Evolutionary conservation across 2,113 vertebrate species (phyloP).

Genomic region (Genyomyrus donnyi): DNA sequence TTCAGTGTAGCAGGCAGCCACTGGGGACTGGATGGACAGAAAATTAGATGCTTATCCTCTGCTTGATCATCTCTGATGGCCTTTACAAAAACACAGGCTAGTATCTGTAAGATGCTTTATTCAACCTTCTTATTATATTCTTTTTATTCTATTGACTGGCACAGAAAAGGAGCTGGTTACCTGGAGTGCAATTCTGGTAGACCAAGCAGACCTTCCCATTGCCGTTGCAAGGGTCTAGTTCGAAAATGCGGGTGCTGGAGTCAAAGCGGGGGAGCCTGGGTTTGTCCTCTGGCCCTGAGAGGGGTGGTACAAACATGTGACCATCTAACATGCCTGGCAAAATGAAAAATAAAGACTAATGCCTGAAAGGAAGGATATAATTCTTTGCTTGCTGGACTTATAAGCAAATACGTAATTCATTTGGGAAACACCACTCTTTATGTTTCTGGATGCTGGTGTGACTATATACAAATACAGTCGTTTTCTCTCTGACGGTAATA

Average conservation of each 20-base stretch:
- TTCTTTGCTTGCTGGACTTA: not conserved
- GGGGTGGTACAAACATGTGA: conserved; percentile 13
- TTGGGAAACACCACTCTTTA: not conserved
- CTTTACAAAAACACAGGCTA: not conserved
- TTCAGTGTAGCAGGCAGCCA: not conserved
- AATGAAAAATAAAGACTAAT: not conserved
- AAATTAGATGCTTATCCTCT: not conserved
- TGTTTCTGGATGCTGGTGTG: not conserved
- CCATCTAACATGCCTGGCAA: not conserved
- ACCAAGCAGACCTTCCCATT: conserved; percentile 91
- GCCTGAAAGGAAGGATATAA: not conserved
- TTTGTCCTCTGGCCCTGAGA: conserved; percentile 42
- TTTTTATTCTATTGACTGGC: not conserved
- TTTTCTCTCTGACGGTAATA: not conserved
- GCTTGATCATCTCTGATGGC: not conserved
- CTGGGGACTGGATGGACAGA: not conserved
- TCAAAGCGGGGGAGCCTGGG: conserved; percentile 78
- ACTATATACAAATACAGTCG: not conserved
- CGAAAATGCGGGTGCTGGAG: conserved; percentile 78
- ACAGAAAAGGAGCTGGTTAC: conserved; percentile 45
- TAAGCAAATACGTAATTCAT: not conserved
- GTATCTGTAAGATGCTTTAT: not conserved
- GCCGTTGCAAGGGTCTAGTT: conserved; percentile 81
- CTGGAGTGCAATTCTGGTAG: conserved; percentile 78
- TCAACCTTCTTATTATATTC: not conserved